Conservation (phyloP, 2,888 invertebrate species). For the Nysson spinosus region DNA sequence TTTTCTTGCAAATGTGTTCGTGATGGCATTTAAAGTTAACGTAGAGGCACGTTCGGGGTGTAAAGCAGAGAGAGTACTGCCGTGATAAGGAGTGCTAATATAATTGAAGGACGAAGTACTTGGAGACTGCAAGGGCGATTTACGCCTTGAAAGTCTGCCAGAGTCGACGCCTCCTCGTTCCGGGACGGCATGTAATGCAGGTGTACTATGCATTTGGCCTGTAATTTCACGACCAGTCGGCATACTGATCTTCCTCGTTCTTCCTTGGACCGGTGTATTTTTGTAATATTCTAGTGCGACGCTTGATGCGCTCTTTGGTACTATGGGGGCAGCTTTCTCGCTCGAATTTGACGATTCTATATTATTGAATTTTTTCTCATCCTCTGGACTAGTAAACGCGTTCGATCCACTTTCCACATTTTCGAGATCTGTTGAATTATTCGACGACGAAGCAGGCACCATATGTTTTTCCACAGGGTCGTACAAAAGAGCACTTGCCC, state of each 20-base stretch:
- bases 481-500: conserved; percentile 90
- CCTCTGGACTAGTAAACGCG: conserved; percentile 64
- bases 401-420: conserved; percentile 71
- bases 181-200: conserved; percentile 84
- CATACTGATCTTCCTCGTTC: conserved; percentile 82
- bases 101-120: conserved; percentile 91
- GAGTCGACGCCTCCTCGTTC: conserved; percentile 80
- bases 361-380: conserved; percentile 63
- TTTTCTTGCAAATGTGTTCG: conserved; percentile 78
- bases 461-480: conserved; percentile 90
- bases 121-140: conserved; percentile 82
- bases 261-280: conserved; percentile 75
- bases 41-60: conserved; percentile 87
- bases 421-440: conserved; percentile 72
- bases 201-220: conserved; percentile 83
- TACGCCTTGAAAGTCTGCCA: conserved; percentile 61
- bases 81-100: conserved; percentile 91
- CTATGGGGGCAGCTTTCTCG: conserved; percentile 63
- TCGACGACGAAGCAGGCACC: conserved; percentile 78
- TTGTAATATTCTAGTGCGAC: conserved; percentile 82
- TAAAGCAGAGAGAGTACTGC: conserved; percentile 87
- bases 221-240: conserved; percentile 79
- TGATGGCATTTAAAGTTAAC: conserved; percentile 85
- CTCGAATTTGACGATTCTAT: conserved; percentile 36
- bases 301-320: conserved; percentile 83